A percentile compares a stretch with the other conserved stretches of the same genome.
Evolutionary conservation across 2,888 invertebrate species (phyloP).

Genomic region (Bursaphelenchus okinawaensis): DNA sequence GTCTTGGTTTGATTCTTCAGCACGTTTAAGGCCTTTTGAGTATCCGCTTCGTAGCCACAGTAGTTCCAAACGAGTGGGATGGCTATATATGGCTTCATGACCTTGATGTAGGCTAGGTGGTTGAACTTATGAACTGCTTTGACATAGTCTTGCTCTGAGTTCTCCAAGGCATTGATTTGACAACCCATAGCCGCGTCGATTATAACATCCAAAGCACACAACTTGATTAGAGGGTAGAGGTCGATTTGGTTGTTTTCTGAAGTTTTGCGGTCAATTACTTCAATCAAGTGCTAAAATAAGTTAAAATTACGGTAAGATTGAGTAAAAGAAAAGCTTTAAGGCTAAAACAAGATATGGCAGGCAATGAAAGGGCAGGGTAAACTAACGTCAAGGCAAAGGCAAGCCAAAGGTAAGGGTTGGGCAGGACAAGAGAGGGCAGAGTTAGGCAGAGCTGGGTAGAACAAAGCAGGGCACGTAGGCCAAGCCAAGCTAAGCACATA

Average conservation of each 20-base stretch:
- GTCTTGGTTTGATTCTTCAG: neutral
- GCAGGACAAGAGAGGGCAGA: too few species aligned
- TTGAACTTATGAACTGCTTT: conserved; percentile 2
- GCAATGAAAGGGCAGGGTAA: neutral
- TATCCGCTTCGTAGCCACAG: conserved; percentile 5
- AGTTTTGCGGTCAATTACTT: neutral
- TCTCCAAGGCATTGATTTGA: conserved; percentile 5
- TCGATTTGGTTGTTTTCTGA: neutral
- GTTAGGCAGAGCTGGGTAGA: too few species aligned
- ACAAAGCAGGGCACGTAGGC: too few species aligned
- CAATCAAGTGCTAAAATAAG: conserved; percentile 1
- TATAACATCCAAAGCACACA: conserved; percentile 5
- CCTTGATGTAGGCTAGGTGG: conserved; percentile 1
- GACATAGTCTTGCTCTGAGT: conserved; percentile 5
- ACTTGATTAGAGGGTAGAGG: conserved; percentile 3
- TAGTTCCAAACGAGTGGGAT: neutral
- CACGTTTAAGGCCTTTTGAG: neutral
- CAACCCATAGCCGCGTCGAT: conserved; percentile 9
- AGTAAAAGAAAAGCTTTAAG: neutral
- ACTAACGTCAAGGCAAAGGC: too few species aligned
- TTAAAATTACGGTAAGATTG: neutral
- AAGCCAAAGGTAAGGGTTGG: too few species aligned
- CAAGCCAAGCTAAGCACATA: too few species aligned
- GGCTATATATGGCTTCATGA: conserved; percentile 4
- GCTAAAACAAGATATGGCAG: neutral